phyloP scores from a whole-genome alignment of 1,140 invertebrate species.

The Bombus cullumanus region DNA sequence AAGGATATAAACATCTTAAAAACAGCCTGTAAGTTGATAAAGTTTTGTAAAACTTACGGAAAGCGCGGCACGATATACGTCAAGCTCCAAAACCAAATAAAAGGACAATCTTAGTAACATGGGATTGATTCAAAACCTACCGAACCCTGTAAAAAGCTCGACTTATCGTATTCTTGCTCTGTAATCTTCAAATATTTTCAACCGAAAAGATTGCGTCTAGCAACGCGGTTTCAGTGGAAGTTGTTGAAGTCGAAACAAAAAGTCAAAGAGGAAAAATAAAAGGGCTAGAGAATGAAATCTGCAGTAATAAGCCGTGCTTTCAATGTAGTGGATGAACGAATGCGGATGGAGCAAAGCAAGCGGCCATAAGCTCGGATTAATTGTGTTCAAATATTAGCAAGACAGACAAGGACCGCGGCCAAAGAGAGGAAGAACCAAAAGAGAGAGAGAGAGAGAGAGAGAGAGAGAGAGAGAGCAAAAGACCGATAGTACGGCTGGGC shows the following conservation, averaged over 20 bases:
- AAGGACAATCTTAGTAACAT: neutral
- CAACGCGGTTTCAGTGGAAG: neutral
- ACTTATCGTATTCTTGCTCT: neutral
- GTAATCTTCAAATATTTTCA: neutral
- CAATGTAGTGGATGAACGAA: slow-evolving; percentile 35
- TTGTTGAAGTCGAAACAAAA: neutral
- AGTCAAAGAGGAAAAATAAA: neutral
- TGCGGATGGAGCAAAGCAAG: slow-evolving; percentile 38
- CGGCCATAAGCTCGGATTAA: slow-evolving; percentile 74
- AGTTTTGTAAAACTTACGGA: neutral
- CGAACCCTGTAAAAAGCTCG: too few relatives aligned
- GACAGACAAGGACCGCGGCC: slow-evolving; percentile 31
- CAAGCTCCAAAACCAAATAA: neutral
- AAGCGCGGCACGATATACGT: too few relatives aligned
- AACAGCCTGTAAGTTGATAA: neutral
- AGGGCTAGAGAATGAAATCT: slow-evolving; percentile 27
- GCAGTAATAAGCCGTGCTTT: slow-evolving; percentile 25
- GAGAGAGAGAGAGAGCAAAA: slow-evolving; percentile 38
- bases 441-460: slow-evolving; percentile 16
- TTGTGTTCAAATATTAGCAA: slow-evolving; percentile 79
- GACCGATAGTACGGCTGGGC: slow-evolving; percentile 39
- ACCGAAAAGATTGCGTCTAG: neutral
- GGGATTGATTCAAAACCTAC: too few relatives aligned
- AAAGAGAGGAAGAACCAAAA: slow-evolving; percentile 5
- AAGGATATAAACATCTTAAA: neutral